Conservation (phyloP, 2,888 invertebrate species). For the Zygogramma bicolorata region DNA sequence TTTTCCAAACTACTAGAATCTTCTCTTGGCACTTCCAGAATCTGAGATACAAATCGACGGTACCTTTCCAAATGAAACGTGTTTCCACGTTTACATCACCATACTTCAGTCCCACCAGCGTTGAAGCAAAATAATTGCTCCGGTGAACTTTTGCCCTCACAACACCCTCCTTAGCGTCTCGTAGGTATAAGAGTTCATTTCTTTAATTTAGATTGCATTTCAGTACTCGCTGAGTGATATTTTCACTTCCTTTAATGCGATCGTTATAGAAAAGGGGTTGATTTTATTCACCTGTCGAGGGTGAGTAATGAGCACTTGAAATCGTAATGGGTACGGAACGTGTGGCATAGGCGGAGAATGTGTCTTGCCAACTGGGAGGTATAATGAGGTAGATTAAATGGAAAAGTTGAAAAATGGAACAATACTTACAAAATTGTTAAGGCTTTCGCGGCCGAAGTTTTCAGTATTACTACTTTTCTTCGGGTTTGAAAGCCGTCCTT, state of each 20-base stretch:
- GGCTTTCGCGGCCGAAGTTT: too few relatives aligned
- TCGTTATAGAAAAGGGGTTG: constrained; percentile 39
- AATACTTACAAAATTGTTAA: too few relatives aligned
- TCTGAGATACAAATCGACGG: neutral
- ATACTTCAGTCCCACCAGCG: neutral
- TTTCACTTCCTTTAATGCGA: constrained; percentile 36
- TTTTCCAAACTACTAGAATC: too few relatives aligned
- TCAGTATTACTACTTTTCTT: too few relatives aligned
- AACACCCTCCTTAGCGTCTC: constrained; percentile 11
- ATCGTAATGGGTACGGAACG: neutral
- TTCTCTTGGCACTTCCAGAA: too few relatives aligned
- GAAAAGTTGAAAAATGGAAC: too few relatives aligned
- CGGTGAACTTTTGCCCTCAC: constrained; percentile 7
- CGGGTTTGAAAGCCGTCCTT: too few relatives aligned
- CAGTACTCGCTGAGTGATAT: constrained; percentile 32
- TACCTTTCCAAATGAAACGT: constrained; percentile 4
- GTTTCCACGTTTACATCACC: neutral
- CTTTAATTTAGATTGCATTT: constrained; percentile 35
- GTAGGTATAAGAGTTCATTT: constrained; percentile 31
- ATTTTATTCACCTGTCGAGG: constrained; percentile 30
- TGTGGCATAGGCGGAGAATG: neutral
- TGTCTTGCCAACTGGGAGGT: too few relatives aligned
- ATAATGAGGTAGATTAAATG: too few relatives aligned
- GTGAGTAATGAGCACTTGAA: constrained; percentile 21
- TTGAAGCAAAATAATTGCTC: constrained; percentile 20